Conservation (phyloP, 2,113 vertebrate genomes). For the Crotalus viridis region DNA sequence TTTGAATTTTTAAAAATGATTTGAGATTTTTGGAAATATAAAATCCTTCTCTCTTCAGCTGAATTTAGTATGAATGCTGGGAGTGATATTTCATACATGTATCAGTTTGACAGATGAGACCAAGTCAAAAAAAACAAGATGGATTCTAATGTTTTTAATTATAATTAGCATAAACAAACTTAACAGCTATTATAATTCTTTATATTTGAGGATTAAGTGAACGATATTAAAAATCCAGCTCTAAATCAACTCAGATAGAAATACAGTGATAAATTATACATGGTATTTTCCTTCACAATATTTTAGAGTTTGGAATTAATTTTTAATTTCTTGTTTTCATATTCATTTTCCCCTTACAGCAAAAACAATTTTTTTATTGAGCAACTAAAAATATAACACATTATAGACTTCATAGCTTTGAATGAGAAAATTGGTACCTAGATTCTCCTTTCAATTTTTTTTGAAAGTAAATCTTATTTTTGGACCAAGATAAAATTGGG, state of each 20-base stretch:
- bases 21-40: not conserved
- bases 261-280: not conserved
- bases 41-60: not conserved
- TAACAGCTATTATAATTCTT: not conserved
- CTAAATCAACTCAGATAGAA: not conserved
- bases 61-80: conserved; percentile 19
- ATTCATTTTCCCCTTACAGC: not conserved
- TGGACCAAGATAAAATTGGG: not conserved
- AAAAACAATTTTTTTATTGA: not conserved
- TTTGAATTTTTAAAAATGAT: not conserved
- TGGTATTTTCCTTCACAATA: not conserved
- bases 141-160: conserved; percentile 8
- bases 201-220: not conserved
- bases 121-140: conserved; percentile 26
- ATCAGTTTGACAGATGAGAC: not conserved
- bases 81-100: not conserved
- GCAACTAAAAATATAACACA: not conserved
- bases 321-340: not conserved
- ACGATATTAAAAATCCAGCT: not conserved
- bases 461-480: not conserved
- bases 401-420: not conserved
- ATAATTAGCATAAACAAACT: not conserved
- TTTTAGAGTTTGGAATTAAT: not conserved
- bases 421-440: not conserved
- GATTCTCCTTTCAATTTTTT: not conserved